Percentiles rank a stretch among this genome's conserved stretches.
phyloP scores from a whole-genome alignment of 2,888 invertebrate species.

The Masnerella sp. region DNA sequence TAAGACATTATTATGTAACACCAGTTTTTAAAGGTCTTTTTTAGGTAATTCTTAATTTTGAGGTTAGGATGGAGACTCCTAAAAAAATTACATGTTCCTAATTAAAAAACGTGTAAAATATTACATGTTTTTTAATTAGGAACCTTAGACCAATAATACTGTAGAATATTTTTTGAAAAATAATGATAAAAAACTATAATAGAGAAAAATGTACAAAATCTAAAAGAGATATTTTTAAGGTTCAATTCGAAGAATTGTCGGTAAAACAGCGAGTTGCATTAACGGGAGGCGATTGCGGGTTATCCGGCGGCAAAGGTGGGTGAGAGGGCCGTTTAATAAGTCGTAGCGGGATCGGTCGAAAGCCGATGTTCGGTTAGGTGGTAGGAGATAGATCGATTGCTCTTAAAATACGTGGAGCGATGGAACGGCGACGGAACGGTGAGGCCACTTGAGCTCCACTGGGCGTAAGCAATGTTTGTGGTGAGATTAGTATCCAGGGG shows the following conservation, averaged over 20 bases:
- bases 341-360: constrained; percentile 20
- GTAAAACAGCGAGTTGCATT: constrained; percentile 21
- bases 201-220: neutral
- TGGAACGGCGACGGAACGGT: constrained; percentile 29
- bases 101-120: no score
- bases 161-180: no score
- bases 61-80: no score
- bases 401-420: constrained; percentile 43
- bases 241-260: neutral
- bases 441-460: constrained; percentile 68
- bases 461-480: constrained; percentile 73
- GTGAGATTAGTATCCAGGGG: constrained; percentile 75
- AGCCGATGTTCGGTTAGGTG: constrained; percentile 17
- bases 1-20: no score
- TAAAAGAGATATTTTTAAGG: no score
- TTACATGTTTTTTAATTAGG: no score
- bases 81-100: no score
- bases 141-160: no score
- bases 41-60: no score
- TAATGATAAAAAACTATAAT: neutral
- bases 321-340: constrained; percentile 29
- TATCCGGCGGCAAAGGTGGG: constrained; percentile 18
- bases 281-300: constrained; percentile 36
- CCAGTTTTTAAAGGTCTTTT: no score
- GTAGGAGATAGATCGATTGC: constrained; percentile 48